Percentiles rank a stretch among this genome's conserved stretches.
These are phyloP conservation scores for Perca schrenkii DNA, from an alignment of 2,113 vertebrate genomes.

Conservation along the genomic window DNA sequence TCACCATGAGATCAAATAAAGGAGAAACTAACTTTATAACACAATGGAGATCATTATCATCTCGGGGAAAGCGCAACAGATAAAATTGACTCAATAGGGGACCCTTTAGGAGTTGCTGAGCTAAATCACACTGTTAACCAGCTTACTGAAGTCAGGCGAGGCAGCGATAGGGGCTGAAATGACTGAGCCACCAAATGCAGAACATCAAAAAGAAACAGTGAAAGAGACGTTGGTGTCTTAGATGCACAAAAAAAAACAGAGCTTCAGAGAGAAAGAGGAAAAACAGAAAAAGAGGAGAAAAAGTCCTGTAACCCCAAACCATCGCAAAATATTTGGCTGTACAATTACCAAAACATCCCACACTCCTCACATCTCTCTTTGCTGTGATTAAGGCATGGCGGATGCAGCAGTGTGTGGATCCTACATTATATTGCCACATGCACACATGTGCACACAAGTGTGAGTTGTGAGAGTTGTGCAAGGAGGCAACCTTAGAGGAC, in stretches of 20 bases:
- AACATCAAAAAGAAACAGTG: conserved; percentile 34
- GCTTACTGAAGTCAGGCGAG: conserved; percentile 29
- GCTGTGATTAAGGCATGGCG: conserved; percentile 15
- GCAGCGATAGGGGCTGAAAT: conserved; percentile 16
- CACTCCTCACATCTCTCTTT: conserved; percentile 17
- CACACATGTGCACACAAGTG: background rate
- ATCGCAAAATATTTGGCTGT: conserved; percentile 28
- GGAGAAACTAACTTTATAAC: conserved; percentile 44
- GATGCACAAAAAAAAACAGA: conserved; percentile 13
- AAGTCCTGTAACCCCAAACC: background rate
- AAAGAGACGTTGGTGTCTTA: conserved; percentile 2
- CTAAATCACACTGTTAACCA: conserved; percentile 55
- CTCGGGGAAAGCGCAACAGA: conserved; percentile 8
- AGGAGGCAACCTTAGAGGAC: background rate
- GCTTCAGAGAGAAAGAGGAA: conserved; percentile 43
- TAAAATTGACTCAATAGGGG: conserved; percentile 22
- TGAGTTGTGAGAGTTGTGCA: background rate
- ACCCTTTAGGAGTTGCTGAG: conserved; percentile 33
- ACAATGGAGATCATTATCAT: conserved; percentile 55
- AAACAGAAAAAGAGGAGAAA: background rate
- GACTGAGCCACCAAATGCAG: conserved; percentile 40
- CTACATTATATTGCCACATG: background rate
- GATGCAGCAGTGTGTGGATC: conserved; percentile 13
- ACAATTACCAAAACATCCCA: conserved; percentile 33
- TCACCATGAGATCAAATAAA: conserved; percentile 47